phyloP scores from a whole-genome alignment of 2,113 vertebrate species.

The Ramphastos sulfuratus region DNA sequence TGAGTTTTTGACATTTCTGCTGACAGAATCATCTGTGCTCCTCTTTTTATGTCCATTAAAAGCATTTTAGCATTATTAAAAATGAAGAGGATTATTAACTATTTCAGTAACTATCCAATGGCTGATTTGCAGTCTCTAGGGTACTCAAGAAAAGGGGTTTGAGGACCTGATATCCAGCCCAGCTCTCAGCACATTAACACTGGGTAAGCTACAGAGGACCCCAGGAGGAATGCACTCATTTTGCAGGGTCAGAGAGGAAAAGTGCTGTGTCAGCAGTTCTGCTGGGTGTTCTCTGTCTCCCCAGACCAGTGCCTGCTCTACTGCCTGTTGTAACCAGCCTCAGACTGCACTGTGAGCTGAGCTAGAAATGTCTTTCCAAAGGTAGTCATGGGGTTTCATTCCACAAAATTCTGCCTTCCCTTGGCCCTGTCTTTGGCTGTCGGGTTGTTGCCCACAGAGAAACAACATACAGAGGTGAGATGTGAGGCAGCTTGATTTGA shows the following conservation, averaged over 20 bases:
- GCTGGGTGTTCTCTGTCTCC: background rate
- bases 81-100: slow-evolving; percentile 9
- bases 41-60: background rate
- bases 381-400: background rate
- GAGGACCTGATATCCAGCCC: background rate
- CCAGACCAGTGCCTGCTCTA: background rate
- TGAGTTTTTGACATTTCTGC: slow-evolving; percentile 18
- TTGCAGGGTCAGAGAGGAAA: background rate
- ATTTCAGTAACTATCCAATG: background rate
- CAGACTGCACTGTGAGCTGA: background rate
- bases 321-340: background rate
- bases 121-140: background rate
- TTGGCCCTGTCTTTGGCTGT: background rate
- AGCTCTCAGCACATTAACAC: background rate
- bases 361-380: background rate
- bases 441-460: background rate
- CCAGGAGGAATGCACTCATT: background rate
- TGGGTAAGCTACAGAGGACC: background rate
- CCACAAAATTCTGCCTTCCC: background rate
- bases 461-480: fast-evolving
- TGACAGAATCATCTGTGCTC: background rate
- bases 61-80: slow-evolving; percentile 8
- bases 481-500: background rate
- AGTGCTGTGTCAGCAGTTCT: background rate
- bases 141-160: background rate